These are phyloP conservation scores for Pseudobourletiella spinata DNA, from an alignment of 1,140 invertebrate genomes.

Conservation along the genomic window DNA sequence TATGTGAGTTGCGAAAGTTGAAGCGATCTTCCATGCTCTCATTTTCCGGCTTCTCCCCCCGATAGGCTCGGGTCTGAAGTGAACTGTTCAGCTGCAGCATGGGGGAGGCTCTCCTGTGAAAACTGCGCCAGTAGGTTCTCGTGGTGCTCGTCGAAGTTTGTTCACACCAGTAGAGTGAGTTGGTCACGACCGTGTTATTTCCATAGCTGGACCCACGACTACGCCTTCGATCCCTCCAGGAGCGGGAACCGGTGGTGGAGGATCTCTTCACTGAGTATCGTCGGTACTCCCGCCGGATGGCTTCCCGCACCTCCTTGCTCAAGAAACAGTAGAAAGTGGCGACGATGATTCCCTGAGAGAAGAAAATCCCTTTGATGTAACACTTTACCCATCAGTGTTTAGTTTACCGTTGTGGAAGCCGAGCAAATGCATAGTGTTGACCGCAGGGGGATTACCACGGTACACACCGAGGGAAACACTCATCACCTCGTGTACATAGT, in stretches of 20 bases:
- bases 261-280: constrained; percentile 17
- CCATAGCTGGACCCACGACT: not conserved
- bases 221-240: too few relatives aligned
- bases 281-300: constrained; percentile 31
- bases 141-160: not conserved
- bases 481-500: too few relatives aligned
- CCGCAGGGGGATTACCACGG: too few relatives aligned
- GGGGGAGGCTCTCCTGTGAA: not conserved
- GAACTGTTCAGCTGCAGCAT: not conserved
- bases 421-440: too few relatives aligned
- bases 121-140: not conserved
- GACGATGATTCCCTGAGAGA: constrained; percentile 45
- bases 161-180: not conserved
- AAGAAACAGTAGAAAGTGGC: constrained; percentile 48
- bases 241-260: not conserved
- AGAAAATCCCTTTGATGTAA: too few relatives aligned
- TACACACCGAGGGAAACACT: too few relatives aligned
- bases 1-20: too few relatives aligned
- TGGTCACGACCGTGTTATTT: not conserved
- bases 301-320: constrained; percentile 44
- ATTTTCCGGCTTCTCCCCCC: too few relatives aligned
- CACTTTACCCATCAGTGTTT: not conserved
- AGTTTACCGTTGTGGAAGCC: too few relatives aligned
- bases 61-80: not conserved
- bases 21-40: too few relatives aligned